Evolutionary conservation across 2,797 vertebrate genomes (phyloP), one percentile per base, ranked within the genome.

Genomic region (Notamacropus eugenii): DNA sequence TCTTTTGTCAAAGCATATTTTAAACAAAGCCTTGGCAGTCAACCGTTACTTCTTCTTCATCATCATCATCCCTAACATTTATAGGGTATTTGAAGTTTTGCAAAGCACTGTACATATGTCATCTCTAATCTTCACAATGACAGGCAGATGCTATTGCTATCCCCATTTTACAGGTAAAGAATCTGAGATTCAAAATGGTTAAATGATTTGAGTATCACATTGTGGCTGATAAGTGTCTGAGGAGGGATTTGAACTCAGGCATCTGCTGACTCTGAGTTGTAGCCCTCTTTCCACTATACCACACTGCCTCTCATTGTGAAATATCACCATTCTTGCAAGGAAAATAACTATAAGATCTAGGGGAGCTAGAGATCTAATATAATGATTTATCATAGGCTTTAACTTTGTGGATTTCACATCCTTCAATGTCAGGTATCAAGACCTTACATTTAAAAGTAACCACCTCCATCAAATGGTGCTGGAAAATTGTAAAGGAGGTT

Each of bases 401-500:
- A 50, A 56, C 93, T 95, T 93, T 74, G n/a, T 92, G 9, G 92
- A 67, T 54, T 95, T 92, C 94, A 82, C 9, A 34, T 92, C n/a
- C 19, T 22, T 22, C 1, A 74, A 22, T 40, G 16, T 40, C 34
- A 74, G 14, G 5, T 74, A 40, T 74, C 34, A 67, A n/a, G 14
- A 67, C 34, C 62, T 19, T 74, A 74, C 62, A 74, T 6, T 74
- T 40, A 90, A 92, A 92, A 93, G 0, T 11, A 93, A 55, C 13
- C 52, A 92, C 87, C 46, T 97, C 24, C 24, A 52, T 34, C 28
- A 57, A 90, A 59, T 4, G 28, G 34, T 59, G 74, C 29, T 55
- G 31, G 67, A 95, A 74, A 74, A 74, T 74, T 74, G 6, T 22
- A 93, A 22, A 92, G 46, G 93, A 54, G 67, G 3, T 24, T 82